phyloP scores from a whole-genome alignment of 2,113 vertebrate genomes.

The Eclectus roratus region DNA sequence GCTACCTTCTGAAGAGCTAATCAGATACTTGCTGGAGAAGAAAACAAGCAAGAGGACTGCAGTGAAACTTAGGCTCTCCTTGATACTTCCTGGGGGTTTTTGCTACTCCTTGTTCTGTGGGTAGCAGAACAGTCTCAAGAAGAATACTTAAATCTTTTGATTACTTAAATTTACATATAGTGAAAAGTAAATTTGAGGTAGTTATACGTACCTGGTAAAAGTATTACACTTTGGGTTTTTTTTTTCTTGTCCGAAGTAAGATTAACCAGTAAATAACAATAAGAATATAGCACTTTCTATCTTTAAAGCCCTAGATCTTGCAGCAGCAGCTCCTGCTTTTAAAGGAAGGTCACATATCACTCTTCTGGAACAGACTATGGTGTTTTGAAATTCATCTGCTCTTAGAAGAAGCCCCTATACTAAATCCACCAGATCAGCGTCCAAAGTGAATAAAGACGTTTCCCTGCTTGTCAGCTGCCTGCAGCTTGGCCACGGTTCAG shows the following conservation, averaged over 20 bases:
- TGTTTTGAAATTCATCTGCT: neutral
- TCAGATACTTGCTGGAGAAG: constrained; percentile 7
- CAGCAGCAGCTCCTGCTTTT: neutral
- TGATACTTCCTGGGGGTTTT: accelerated
- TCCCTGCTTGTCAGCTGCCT: neutral
- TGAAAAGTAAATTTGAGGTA: neutral
- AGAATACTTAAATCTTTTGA: neutral
- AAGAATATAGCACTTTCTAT: neutral
- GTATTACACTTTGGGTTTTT: neutral
- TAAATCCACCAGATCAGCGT: neutral
- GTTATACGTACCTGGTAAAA: accelerated
- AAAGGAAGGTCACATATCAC: neutral
- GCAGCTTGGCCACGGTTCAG: neutral
- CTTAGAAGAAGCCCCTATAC: neutral
- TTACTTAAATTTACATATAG: neutral
- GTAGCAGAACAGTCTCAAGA: neutral
- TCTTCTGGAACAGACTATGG: neutral
- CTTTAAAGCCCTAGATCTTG: neutral
- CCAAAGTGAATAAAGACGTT: neutral
- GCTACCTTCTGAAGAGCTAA: neutral
- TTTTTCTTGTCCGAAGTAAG: neutral
- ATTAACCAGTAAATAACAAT: neutral
- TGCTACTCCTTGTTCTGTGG: neutral
- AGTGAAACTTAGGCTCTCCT: neutral
- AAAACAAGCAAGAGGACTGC: neutral